Percentiles rank a stretch among this genome's conserved stretches.
These are phyloP conservation scores for Silurus meridionalis DNA, from an alignment of 2,113 vertebrate species.

Conservation along the genomic window DNA sequence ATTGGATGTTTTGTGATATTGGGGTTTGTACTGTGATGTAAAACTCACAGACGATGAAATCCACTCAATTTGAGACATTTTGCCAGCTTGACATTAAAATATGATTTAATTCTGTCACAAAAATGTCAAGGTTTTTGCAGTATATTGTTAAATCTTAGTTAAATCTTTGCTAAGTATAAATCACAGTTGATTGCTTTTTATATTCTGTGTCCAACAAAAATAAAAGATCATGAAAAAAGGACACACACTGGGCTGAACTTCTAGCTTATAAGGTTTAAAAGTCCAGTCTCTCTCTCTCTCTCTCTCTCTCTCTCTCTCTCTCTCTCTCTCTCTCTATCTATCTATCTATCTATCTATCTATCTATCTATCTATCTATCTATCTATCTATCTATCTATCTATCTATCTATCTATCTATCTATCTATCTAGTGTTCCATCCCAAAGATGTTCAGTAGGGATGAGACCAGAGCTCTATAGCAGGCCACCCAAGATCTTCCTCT, in stretches of 20 bases:
- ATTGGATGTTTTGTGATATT: constrained; percentile 8
- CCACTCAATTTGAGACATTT: constrained; percentile 12
- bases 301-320: no score
- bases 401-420: no score
- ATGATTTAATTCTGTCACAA: not conserved
- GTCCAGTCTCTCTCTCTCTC: no score
- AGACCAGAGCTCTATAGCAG: no score
- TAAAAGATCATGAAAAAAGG: not conserved
- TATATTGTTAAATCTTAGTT: not conserved
- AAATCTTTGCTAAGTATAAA: not conserved
- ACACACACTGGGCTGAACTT: not conserved
- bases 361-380: no score
- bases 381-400: no score
- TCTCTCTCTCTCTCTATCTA: no score
- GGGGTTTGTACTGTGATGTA: constrained; percentile 34
- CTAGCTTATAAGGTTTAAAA: not conserved
- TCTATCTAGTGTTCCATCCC: no score
- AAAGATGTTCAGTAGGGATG: no score
- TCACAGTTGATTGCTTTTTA: not conserved
- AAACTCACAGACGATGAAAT: not conserved
- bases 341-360: no score
- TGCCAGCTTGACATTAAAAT: constrained; percentile 1
- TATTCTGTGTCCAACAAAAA: not conserved
- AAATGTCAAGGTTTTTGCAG: not conserved
- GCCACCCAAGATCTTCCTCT: no score